A percentile compares a stretch with the other conserved stretches of the same genome.
Conservation (phyloP, 2,113 vertebrate species). For the Malurus elegans region DNA sequence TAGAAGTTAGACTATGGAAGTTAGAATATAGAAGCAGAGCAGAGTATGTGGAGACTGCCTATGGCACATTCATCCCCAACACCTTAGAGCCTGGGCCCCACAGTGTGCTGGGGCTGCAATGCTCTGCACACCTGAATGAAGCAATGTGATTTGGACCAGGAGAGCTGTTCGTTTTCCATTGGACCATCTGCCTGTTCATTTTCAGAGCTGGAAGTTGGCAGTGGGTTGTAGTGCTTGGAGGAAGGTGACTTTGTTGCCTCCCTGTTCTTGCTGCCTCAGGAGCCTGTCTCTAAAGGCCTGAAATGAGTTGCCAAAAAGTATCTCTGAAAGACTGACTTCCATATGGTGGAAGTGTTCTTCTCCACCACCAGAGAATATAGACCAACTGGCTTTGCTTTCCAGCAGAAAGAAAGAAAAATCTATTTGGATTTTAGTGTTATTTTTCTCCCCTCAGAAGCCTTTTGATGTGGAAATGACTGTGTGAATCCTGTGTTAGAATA, state of each 20-base stretch:
- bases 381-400: neutral
- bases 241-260: neutral
- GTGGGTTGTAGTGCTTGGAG: neutral
- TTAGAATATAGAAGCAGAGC: neutral
- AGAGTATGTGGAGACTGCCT: neutral
- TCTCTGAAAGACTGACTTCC: neutral
- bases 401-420: neutral
- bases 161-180: neutral
- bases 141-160: neutral
- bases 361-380: neutral
- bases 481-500: neutral
- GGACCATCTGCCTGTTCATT: neutral
- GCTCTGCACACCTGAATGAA: neutral
- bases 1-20: neutral
- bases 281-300: neutral
- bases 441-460: neutral
- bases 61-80: neutral
- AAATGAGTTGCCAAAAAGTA: neutral
- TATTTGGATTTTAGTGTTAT: neutral
- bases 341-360: neutral
- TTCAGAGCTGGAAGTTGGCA: neutral
- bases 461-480: neutral
- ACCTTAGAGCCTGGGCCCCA: fast-evolving
- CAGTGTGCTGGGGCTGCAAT: neutral
- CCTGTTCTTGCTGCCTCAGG: neutral